Percentiles rank a stretch among this genome's conserved stretches.
Conservation (phyloP, 2,113 vertebrate species). For the Leucopternis melanops region DNA sequence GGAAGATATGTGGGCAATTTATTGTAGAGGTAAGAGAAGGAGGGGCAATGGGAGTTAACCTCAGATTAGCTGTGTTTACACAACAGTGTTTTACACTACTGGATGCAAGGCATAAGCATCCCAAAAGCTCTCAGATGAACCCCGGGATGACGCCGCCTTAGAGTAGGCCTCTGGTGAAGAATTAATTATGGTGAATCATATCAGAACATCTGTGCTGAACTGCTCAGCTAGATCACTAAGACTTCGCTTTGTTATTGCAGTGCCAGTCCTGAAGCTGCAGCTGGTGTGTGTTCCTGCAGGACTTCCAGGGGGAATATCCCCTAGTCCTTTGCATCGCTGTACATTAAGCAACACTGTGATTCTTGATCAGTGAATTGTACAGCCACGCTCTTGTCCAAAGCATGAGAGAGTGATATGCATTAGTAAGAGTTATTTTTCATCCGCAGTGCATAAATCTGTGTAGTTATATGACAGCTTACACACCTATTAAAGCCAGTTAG, state of each 20-base stretch:
- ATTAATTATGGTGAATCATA: background rate
- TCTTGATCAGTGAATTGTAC: background rate
- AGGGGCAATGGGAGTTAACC: constrained; percentile 5
- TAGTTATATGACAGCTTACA: background rate
- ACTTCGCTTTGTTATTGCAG: background rate
- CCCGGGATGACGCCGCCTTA: rapidly evolving
- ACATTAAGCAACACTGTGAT: rapidly evolving
- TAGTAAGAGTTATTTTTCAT: background rate
- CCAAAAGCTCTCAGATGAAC: background rate
- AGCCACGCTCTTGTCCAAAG: background rate
- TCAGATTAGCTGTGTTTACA: constrained; percentile 9
- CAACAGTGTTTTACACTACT: background rate
- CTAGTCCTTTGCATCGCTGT: background rate
- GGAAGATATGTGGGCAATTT: constrained; percentile 39
- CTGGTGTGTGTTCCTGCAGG: background rate
- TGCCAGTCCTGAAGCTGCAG: background rate
- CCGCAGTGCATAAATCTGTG: background rate
- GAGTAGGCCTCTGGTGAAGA: background rate
- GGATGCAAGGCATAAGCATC: background rate
- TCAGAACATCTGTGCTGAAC: background rate
- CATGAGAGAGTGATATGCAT: background rate
- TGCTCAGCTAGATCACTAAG: background rate
- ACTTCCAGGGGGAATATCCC: background rate
- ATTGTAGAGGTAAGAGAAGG: constrained; percentile 14
- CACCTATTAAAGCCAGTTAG: background rate